Evolutionary conservation across 2,797 vertebrate genomes (phyloP), one percentile per base, ranked within the genome.

Genomic region (Pantherophis alleghaniensis): DNA sequence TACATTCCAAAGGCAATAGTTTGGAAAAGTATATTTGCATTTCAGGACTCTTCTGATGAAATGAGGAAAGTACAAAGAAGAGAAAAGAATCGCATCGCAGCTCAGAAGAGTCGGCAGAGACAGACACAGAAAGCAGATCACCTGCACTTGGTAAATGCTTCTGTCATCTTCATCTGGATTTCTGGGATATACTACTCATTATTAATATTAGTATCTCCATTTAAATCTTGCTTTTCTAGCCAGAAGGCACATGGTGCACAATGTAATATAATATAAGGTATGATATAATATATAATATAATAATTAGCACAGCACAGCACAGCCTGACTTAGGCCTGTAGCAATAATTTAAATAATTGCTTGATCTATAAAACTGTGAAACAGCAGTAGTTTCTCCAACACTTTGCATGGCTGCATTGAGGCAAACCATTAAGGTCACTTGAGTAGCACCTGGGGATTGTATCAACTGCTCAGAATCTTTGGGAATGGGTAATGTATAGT

Each of bases 71-170:
- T 99, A 94, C 98, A 99, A 96, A 98, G 99, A 96, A 97, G 99
- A 88, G 99, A 99, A 96, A 99, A 99, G 97, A 99, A 99, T 94
- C 98, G 99, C 2, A 99, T 99, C 0, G 99, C 99, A 28, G 99
- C 99, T 56, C 99, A 99, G 98, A 99, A 99, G 96, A 99, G 99
- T 97, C 98, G 99, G 90, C 98, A 99, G 98, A 98, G 99, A 94
- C 99, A 99, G 97, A 99, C 99, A 0, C 98, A 99, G 97, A 99
- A 99, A 97, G 99, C 99, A 0, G 99, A 99, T 98, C 99, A 97
- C 0, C 97, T 99, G 94, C 99, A 99, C 96, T 97, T 99, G 99
- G 99, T 99, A 96, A 99, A 98, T 94, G 89, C 42, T 86, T 91
- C 83, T 87, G 22, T 22, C 32, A 42, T 69, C 5, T 86, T 56